Conservation (phyloP, 2,888 invertebrate species). For the Hydrotaea diabolus region DNA sequence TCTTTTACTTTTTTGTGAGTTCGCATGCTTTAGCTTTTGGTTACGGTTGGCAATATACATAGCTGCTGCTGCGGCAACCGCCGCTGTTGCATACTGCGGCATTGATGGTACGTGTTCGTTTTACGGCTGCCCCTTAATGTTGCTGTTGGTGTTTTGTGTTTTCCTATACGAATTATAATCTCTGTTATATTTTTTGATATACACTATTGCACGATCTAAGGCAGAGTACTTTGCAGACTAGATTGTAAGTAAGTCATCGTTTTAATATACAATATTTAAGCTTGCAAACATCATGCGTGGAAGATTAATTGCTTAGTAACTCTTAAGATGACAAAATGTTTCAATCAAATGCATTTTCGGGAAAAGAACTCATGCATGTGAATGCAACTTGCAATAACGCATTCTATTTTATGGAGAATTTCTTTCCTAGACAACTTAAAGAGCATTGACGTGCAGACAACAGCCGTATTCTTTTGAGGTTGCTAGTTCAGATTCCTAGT, state of each 20-base stretch:
- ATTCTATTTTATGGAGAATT: no score
- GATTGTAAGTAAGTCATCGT: neutral
- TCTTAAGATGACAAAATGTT: conserved; percentile 62
- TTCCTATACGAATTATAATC: conserved; percentile 59
- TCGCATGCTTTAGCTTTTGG: conserved; percentile 66
- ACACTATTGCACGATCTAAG: conserved; percentile 34
- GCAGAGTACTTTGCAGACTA: neutral
- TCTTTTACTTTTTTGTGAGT: conserved; percentile 29
- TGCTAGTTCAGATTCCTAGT: no score
- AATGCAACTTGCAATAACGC: no score
- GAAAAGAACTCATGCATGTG: no score
- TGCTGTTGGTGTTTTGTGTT: no score
- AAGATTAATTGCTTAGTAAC: conserved; percentile 64
- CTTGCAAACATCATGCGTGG: conserved; percentile 57
- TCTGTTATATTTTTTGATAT: conserved; percentile 60
- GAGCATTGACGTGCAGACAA: no score
- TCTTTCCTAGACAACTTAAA: no score
- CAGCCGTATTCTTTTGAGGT: no score
- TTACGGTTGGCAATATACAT: conserved; percentile 15
- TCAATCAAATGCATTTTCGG: neutral
- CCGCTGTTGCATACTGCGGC: conserved; percentile 57
- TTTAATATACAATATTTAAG: conserved; percentile 22
- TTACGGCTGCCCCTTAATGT: conserved; percentile 57
- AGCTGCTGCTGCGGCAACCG: conserved; percentile 50
- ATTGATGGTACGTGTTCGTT: conserved; percentile 56